Evolutionary conservation across 2,888 invertebrate genomes (phyloP).

Genomic region (Sphinx pinastri): DNA sequence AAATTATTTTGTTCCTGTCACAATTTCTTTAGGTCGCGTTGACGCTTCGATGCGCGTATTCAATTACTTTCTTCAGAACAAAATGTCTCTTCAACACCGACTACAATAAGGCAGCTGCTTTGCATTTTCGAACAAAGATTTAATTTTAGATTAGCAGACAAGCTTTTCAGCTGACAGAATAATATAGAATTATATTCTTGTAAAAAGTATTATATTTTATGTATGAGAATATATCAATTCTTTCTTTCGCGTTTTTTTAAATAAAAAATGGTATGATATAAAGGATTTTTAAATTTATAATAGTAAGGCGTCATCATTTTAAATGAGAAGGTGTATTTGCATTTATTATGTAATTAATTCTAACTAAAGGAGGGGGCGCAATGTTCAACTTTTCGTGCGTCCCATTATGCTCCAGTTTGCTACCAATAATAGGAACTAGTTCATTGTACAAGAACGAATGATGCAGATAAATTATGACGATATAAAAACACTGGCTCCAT

Average conservation of each 20-base stretch:
- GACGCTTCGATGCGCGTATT: slow-evolving; percentile 61
- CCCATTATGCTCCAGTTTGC: no score
- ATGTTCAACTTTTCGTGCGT: no score
- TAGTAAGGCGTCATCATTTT: no score
- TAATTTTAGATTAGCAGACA: slow-evolving; percentile 70
- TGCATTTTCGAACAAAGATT: slow-evolving; percentile 68
- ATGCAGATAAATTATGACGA: no score
- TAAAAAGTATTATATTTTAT: slow-evolving; percentile 4
- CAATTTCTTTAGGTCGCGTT: slow-evolving; percentile 59
- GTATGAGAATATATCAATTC: background rate
- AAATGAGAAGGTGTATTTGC: no score
- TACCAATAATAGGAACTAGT: no score
- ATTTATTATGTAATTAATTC: no score
- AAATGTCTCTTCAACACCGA: slow-evolving; percentile 61
- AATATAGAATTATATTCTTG: slow-evolving; percentile 34
- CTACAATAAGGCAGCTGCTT: slow-evolving; percentile 60
- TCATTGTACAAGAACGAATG: no score
- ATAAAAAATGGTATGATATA: background rate
- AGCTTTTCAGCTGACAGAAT: slow-evolving; percentile 42
- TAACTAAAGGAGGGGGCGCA: no score
- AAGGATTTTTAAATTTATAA: no score
- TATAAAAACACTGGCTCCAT: no score
- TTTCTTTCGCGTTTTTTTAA: background rate
- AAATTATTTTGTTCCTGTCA: slow-evolving; percentile 64
- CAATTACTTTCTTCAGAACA: slow-evolving; percentile 70